Base-by-base conservation (phyloP, 2,797 vertebrate genomes). In the Sebastolobus altivelis region DNA sequence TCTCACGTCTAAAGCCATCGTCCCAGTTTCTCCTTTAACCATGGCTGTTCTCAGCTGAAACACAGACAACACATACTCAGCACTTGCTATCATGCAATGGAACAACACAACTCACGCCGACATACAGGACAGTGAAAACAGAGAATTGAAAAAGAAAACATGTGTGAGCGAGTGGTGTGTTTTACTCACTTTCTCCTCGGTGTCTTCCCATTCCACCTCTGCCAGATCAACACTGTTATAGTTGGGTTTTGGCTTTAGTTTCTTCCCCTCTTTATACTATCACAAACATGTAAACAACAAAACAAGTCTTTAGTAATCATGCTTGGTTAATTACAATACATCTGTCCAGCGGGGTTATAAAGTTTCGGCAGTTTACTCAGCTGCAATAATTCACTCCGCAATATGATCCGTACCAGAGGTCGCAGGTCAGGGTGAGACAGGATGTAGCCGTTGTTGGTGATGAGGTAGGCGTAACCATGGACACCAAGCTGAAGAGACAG, bases 401-500 rank as follows among this genome's bases (percentile, higher is more conserved):
- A 49, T 9, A 16, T 0, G 20, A 27, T 46, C n/a, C 49, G 69
- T 89, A 99, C 98, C 97, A 99, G 79, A 68, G 98, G 98, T 62
- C 97, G 96, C 2, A 99, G 97, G 81, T 98, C 98, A 4, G 98
- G 98, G 73, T 99, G 98, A 20, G 97, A 97, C 43, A 99, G 96
- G 88, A 99, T 98, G 94, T 99, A 99, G 85, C 98, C 98, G 0
- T 99, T 99, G 91, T 99, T 99, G 10, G 97, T 99, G 90, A 97
- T 97, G 81, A 99, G 92, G 89, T 96, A 99, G 71, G 97, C 97
- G 0, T 99, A 99, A 72, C 98, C 98, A 55, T 99, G 98, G 82
- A 97, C 94, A 69, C 98, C 98, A 4, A 99, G 95, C 98, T 99
- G 85, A 80, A 85, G 40, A 83, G 68, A 85, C 14, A 86, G 16